These are phyloP conservation scores for Chrysemys picta DNA, from an alignment of 2,113 vertebrate genomes.

Conservation along the genomic window DNA sequence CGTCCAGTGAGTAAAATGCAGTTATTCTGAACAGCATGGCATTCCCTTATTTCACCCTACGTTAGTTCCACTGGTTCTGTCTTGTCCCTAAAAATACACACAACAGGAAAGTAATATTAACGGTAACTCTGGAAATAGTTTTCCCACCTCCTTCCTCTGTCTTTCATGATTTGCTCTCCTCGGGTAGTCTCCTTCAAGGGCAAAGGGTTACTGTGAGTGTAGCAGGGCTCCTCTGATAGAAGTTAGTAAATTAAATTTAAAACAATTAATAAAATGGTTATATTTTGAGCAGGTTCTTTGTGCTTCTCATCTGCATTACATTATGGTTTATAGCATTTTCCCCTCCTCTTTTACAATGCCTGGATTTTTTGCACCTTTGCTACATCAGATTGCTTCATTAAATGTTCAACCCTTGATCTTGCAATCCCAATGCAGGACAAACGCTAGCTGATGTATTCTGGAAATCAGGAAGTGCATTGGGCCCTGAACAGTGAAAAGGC, in stretches of 20 bases:
- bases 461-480: fast-evolving
- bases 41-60: background rate
- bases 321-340: background rate
- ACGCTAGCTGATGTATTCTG: background rate
- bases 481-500: background rate
- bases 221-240: background rate
- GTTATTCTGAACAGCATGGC: background rate
- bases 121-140: background rate
- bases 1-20: fast-evolving
- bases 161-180: background rate
- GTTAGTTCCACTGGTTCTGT: background rate
- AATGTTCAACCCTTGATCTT: background rate
- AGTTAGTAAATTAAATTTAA: background rate
- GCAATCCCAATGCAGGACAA: background rate
- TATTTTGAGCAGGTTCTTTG: background rate
- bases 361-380: background rate
- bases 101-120: background rate
- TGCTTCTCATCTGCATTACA: slow-evolving; percentile 22
- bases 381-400: background rate
- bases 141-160: background rate
- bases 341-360: background rate
- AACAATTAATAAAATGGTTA: background rate
- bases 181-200: slow-evolving; percentile 19
- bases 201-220: slow-evolving; percentile 15
- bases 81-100: background rate